These are phyloP conservation scores for Epicauta chinensis DNA, from an alignment of 1,140 invertebrate genomes.

Conservation along the genomic window DNA sequence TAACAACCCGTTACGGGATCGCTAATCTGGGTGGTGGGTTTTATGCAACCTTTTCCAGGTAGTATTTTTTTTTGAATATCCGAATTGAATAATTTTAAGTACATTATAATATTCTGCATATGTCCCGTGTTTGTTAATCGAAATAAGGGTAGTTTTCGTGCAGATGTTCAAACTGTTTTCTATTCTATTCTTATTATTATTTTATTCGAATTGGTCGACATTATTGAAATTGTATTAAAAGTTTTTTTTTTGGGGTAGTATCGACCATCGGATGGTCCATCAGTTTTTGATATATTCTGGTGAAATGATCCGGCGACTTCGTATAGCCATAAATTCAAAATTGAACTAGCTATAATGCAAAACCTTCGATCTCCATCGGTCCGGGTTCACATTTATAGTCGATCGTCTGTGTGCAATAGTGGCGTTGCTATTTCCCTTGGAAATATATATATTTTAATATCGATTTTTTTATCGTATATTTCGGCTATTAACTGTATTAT, in stretches of 20 bases:
- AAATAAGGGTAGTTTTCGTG: neutral
- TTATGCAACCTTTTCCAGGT: slow-evolving; percentile 28
- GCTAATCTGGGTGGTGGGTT: slow-evolving; percentile 26
- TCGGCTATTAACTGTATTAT: no score
- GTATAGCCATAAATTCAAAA: slow-evolving; percentile 33
- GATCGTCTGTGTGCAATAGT: neutral
- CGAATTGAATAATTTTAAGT: slow-evolving; percentile 25
- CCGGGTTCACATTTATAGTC: slow-evolving; percentile 14
- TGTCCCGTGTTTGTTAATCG: slow-evolving; percentile 2
- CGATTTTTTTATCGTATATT: no score
- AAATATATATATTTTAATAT: no score
- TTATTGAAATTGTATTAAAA: no score
- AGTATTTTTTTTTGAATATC: slow-evolving; percentile 16
- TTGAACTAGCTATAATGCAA: slow-evolving; percentile 33
- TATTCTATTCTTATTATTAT: no score
- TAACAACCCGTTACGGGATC: slow-evolving; percentile 8
- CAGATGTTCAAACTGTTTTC: neutral
- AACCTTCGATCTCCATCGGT: slow-evolving; percentile 32
- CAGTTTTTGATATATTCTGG: slow-evolving; percentile 1
- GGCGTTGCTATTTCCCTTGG: slow-evolving; percentile 5
- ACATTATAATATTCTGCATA: slow-evolving; percentile 36
- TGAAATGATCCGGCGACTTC: slow-evolving; percentile 28
- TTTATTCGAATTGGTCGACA: no score
- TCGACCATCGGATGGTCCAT: slow-evolving; percentile 22
- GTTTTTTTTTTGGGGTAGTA: no score